Base-by-base conservation (phyloP, 2,113 vertebrate species). In the Pluvialis apricaria region DNA sequence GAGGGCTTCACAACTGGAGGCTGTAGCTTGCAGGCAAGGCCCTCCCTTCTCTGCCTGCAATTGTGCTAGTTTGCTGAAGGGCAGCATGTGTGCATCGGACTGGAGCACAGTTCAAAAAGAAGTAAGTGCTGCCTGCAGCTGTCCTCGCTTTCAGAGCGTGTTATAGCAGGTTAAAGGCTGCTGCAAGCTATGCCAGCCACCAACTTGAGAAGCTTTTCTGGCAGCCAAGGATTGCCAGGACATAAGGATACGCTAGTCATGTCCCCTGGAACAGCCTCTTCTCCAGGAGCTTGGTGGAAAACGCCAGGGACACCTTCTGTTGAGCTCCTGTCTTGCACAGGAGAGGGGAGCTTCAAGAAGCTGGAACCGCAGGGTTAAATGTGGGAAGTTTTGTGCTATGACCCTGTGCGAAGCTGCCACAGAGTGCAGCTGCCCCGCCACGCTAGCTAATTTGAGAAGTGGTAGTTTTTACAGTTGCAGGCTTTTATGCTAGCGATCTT, bases 21-120 rank as follows among this genome's bases (percentile, higher is more conserved):
- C 86, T 90, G 72, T 83, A 83, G 71, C 94, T 94, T 66, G 42
- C 60, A 94, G 88, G 88, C 85, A 77, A 58, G 90, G 92, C 82
- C 82, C 49, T 93, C 65, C 90, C 75, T 90, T 52, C 42, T 62
- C 80, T 81, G 65, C 72, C 91, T 75, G 44, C 28, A 55, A 47
- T 68, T 81, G 69, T 44, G 49, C 61, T 52, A 62, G 12, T 31
- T 88, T 42, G 92, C 94, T 79, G 92, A 70, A 73, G 94, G 95
- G 94, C 68, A 91, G 57, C 80, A 62, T 96, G 80, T 44, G 64
- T 28, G 10, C 82, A 65, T 62, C 3, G 32, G 72, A 75, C 73
- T 85, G 83, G 92, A 91, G 86, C 66, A 85, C 6, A 92, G 88
- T 93, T 95, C 93, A 86, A 92, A 90, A 90, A 79, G 85, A 64